These are phyloP conservation scores for Podarcis lilfordi DNA, from an alignment of 2,797 vertebrate genomes.

Conservation along the genomic window DNA sequence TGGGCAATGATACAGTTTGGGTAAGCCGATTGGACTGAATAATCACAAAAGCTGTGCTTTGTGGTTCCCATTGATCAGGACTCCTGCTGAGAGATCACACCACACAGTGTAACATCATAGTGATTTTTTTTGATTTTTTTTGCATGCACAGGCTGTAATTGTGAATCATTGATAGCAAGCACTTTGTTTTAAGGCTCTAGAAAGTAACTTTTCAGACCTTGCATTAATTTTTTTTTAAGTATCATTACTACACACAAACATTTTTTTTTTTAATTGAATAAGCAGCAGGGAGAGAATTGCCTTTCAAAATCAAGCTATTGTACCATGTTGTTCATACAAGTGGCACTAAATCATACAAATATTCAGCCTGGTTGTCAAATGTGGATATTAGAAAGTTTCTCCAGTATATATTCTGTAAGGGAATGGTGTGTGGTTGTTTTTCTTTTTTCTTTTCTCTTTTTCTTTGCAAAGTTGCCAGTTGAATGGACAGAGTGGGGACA, in stretches of 20 bases:
- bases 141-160: not conserved
- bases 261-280: not conserved
- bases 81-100: not conserved
- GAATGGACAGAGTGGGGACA: not conserved
- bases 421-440: too few species aligned
- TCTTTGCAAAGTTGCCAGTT: not conserved
- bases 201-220: not conserved
- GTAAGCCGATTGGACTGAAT: not conserved
- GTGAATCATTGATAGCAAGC: not conserved
- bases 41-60: conserved; percentile 32
- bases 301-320: not conserved
- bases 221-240: too few species aligned
- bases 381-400: not conserved
- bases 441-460: too few species aligned
- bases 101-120: not conserved
- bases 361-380: not conserved
- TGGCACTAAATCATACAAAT: not conserved
- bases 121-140: not conserved
- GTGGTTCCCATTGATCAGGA: conserved; percentile 27
- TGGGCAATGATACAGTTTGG: conserved; percentile 7
- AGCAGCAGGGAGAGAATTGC: not conserved
- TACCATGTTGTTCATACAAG: not conserved
- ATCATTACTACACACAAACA: not conserved
- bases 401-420: not conserved
- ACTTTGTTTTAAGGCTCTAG: not conserved